Percentiles rank a stretch among this genome's conserved stretches.
These are phyloP conservation scores for Pangasius larnaudii DNA, from an alignment of 2,797 vertebrate species.

Conservation along the genomic window DNA sequence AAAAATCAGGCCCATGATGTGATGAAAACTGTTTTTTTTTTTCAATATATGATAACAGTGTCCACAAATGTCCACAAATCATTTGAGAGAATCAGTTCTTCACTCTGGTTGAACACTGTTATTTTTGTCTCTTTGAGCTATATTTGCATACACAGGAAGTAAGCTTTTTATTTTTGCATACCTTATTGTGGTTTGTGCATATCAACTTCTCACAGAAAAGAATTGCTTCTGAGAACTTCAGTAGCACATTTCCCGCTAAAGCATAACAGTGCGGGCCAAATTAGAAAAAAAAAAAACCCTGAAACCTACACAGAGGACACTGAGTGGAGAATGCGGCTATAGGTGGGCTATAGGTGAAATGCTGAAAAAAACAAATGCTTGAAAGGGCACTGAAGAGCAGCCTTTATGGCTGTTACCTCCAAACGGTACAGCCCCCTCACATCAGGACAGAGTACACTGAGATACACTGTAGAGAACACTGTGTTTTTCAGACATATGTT, in stretches of 20 bases:
- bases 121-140: not conserved
- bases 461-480: not conserved
- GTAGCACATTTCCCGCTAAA: not conserved
- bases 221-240: conserved; percentile 6
- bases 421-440: not conserved
- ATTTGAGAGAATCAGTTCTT: not conserved
- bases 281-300: not conserved
- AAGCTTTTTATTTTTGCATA: not conserved
- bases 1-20: not conserved
- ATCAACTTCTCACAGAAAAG: not conserved
- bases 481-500: not conserved
- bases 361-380: not conserved
- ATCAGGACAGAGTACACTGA: not conserved
- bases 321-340: not conserved
- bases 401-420: not conserved
- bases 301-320: not conserved
- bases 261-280: not conserved
- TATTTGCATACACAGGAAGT: not conserved
- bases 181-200: not conserved
- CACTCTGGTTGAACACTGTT: not conserved
- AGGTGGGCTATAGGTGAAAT: not conserved
- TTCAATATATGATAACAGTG: not conserved
- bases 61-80: not conserved
- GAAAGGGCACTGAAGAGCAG: not conserved
- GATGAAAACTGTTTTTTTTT: not conserved